phyloP scores from a whole-genome alignment of 2,113 vertebrate species.

The Vireo altiloquus region DNA sequence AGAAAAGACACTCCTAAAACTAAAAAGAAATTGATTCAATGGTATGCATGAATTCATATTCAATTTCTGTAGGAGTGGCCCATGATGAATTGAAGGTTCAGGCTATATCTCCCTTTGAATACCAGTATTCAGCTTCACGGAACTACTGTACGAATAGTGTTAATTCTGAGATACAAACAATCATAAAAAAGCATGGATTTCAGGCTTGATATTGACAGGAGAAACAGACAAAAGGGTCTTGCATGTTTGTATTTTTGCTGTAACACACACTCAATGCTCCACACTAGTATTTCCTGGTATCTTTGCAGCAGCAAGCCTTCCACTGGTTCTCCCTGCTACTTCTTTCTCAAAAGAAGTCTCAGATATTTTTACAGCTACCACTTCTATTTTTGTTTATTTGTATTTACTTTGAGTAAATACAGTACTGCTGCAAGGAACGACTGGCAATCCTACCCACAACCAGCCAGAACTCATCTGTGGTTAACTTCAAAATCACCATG shows the following conservation, averaged over 20 bases:
- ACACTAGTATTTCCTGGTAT: background rate
- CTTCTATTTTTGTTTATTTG: background rate
- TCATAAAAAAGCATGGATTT: background rate
- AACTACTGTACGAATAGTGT: background rate
- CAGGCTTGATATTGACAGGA: background rate
- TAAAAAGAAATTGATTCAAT: conserved; percentile 60
- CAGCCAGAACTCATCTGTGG: background rate
- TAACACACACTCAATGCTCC: background rate
- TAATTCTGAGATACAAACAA: background rate
- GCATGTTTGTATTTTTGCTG: background rate
- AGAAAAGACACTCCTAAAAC: conserved; percentile 47
- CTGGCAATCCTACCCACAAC: background rate
- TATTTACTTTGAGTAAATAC: background rate
- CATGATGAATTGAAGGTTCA: conserved; percentile 45
- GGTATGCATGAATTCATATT: conserved; percentile 60
- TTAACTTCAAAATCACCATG: background rate
- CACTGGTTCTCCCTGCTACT: background rate
- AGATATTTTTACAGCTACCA: background rate
- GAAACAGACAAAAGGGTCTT: background rate
- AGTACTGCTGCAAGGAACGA: background rate
- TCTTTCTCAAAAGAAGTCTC: background rate
- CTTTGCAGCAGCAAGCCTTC: background rate
- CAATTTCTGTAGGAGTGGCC: conserved; percentile 53
- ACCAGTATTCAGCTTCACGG: background rate
- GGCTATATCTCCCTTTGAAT: background rate